Percentiles rank a stretch among this genome's conserved stretches.
These are phyloP conservation scores for Drosophila kuntzei DNA, from an alignment of 2,888 invertebrate species.

Conservation along the genomic window DNA sequence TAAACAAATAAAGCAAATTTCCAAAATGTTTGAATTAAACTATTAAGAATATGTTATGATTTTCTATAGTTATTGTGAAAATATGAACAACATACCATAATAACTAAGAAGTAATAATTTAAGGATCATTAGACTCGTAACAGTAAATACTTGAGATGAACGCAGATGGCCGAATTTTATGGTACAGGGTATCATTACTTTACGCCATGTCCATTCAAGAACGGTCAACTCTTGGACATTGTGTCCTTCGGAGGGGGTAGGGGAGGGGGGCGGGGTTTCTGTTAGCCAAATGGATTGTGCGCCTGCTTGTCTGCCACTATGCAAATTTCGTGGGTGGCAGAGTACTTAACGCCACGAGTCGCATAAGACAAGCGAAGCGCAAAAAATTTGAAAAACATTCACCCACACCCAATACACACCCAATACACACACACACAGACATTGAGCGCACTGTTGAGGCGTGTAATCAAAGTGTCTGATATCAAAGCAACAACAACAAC, in stretches of 20 bases:
- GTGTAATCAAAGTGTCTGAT: conserved; percentile 77
- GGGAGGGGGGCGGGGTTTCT: neutral
- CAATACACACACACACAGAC: neutral
- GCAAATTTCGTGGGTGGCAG: conserved; percentile 45
- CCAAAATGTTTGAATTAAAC: too few relatives aligned
- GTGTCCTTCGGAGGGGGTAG: neutral
- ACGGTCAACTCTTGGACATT: conserved; percentile 11
- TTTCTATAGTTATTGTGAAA: too few relatives aligned
- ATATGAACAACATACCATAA: too few relatives aligned
- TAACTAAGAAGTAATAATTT: conserved; percentile 1
- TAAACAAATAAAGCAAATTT: too few relatives aligned
- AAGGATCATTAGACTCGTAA: conserved; percentile 9
- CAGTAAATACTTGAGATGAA: conserved; percentile 1
- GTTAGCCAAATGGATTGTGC: conserved; percentile 56
- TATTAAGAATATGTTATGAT: too few relatives aligned
- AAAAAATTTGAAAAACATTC: conserved; percentile 74
- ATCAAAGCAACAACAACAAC: conserved; percentile 56
- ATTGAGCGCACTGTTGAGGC: conserved; percentile 52
- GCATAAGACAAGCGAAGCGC: conserved; percentile 67
- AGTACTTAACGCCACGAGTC: conserved; percentile 76
- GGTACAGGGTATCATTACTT: conserved; percentile 23
- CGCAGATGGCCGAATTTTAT: conserved; percentile 18
- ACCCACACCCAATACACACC: conserved; percentile 27
- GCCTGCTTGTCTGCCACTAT: conserved; percentile 53
- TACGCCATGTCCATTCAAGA: conserved; percentile 7